Conservation (phyloP, 2,113 vertebrate species). For the Megalops atlanticus region DNA sequence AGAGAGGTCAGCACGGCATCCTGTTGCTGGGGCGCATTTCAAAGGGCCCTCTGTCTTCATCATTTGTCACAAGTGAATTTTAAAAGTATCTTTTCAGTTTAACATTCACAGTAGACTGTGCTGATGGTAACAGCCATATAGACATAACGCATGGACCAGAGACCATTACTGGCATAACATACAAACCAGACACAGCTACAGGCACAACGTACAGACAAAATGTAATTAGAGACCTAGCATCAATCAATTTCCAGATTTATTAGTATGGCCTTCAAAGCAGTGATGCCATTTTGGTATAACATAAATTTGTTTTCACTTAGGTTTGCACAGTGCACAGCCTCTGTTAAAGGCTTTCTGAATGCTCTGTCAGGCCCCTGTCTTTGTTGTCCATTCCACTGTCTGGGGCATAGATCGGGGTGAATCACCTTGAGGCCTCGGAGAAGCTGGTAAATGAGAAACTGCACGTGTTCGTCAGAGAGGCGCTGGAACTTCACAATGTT, state of each 20-base stretch:
- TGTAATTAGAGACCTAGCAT: neutral
- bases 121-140: neutral
- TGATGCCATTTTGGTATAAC: no score
- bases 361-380: no score
- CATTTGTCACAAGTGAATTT: neutral
- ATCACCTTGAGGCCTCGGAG: conserved; percentile 93
- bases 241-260: neutral
- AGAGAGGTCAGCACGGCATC: neutral
- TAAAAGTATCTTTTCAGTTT: neutral
- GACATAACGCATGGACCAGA: neutral
- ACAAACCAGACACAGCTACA: neutral
- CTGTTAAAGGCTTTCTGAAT: no score
- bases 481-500: conserved; percentile 97
- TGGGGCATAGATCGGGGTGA: neutral
- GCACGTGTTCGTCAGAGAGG: conserved; percentile 93
- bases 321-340: no score
- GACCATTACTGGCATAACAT: no score
- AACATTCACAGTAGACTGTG: neutral
- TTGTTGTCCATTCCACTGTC: neutral
- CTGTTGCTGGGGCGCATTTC: neutral
- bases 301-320: no score
- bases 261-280: no score
- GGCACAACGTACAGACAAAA: neutral
- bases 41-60: neutral
- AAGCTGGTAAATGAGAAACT: conserved; percentile 97